Percentiles rank a stretch among this genome's conserved stretches.
Conservation (phyloP, 2,113 vertebrate genomes). For the Xenopus tropicalis region UCB_Xtro_10.0 CM004443.2:102511501-102512000, state of each 20-base stretch:
- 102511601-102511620: not conserved
- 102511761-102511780: not conserved
- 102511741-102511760: not conserved
- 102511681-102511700: too few species aligned
- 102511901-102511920: too few species aligned
- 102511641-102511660: not conserved
- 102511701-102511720: not conserved
- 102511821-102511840: not conserved
- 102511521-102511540: too few species aligned
- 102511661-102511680: not conserved
- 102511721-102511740: not conserved
- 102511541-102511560: not conserved
- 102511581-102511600: not conserved
- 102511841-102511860: not conserved
- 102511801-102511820: not conserved
- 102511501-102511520: too few species aligned
- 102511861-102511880: too few species aligned
- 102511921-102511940: too few species aligned
- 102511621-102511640: constrained; percentile 3
- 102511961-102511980: too few species aligned
- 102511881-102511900: too few species aligned
- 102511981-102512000: too few species aligned
- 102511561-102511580: not conserved
- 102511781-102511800: not conserved
- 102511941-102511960: too few species aligned